A percentile compares a stretch with the other conserved stretches of the same genome.
Evolutionary conservation across 2,113 vertebrate genomes (phyloP).

Genomic region (Tonatia bakeri): DNA sequence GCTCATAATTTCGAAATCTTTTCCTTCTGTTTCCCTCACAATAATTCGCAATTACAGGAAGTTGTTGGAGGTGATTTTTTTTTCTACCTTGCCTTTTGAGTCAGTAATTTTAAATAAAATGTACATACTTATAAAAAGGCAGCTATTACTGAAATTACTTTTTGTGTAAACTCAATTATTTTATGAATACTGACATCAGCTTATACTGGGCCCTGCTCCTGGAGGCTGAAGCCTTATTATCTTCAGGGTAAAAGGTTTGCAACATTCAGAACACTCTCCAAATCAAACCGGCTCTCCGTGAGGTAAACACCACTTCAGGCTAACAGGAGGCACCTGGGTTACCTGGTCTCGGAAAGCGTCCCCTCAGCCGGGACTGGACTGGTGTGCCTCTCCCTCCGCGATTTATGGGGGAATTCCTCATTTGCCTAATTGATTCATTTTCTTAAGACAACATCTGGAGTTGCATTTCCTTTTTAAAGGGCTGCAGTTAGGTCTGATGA

Average conservation of each 20-base stretch:
- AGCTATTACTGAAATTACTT: constrained; percentile 87
- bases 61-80: constrained; percentile 96
- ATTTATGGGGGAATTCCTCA: constrained; percentile 76
- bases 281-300: constrained; percentile 77
- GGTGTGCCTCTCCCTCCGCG: constrained; percentile 45
- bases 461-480: constrained; percentile 79
- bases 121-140: constrained; percentile 91
- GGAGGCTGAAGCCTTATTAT: constrained; percentile 80
- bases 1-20: constrained; percentile 99
- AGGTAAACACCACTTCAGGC: constrained; percentile 76
- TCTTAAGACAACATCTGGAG: constrained; percentile 82
- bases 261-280: constrained; percentile 70
- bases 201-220: constrained; percentile 83
- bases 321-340: constrained; percentile 30
- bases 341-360: neutral
- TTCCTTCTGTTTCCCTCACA: constrained; percentile 98
- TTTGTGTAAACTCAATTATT: constrained; percentile 95
- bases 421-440: constrained; percentile 83
- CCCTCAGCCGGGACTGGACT: constrained; percentile 44
- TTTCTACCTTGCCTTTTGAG: constrained; percentile 89
- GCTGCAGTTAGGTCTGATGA: constrained; percentile 75
- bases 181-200: constrained; percentile 92
- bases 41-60: constrained; percentile 99
- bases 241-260: constrained; percentile 80
- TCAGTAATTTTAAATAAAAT: constrained; percentile 94